phyloP scores from a whole-genome alignment of 2,113 vertebrate species.

The Agapornis roseicollis region DNA sequence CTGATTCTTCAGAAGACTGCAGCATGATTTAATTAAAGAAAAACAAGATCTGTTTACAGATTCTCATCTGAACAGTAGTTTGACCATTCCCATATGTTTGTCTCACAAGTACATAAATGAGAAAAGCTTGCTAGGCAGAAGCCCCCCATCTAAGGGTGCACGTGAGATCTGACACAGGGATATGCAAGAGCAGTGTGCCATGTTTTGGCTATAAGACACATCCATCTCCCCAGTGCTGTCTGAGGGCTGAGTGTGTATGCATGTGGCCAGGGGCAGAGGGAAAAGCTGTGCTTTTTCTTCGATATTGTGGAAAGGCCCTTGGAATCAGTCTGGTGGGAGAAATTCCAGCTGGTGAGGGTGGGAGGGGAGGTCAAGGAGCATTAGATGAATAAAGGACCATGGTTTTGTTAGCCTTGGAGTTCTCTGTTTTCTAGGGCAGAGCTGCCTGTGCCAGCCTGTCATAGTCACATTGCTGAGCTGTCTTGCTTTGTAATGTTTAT shows the following conservation, averaged over 20 bases:
- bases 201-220: background rate
- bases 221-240: background rate
- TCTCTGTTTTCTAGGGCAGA: constrained; percentile 33
- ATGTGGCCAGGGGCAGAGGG: background rate
- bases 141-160: background rate
- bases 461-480: constrained; percentile 5
- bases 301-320: background rate
- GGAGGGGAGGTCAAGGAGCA: background rate
- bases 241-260: background rate
- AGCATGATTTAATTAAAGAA: background rate
- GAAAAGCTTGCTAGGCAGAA: background rate
- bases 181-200: background rate
- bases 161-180: background rate
- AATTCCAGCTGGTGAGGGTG: constrained; percentile 3
- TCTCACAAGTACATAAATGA: background rate
- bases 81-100: background rate
- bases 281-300: background rate
- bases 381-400: background rate
- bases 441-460: constrained; percentile 23
- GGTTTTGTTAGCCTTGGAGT: constrained; percentile 19
- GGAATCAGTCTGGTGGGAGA: background rate
- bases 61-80: background rate
- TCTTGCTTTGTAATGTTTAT: constrained; percentile 53
- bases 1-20: background rate
- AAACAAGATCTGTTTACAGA: background rate